Evolutionary conservation across 1,140 invertebrate species (phyloP), one percentile per base, ranked within the genome.

Genomic region (Aphelenchoides avenae): DNA sequence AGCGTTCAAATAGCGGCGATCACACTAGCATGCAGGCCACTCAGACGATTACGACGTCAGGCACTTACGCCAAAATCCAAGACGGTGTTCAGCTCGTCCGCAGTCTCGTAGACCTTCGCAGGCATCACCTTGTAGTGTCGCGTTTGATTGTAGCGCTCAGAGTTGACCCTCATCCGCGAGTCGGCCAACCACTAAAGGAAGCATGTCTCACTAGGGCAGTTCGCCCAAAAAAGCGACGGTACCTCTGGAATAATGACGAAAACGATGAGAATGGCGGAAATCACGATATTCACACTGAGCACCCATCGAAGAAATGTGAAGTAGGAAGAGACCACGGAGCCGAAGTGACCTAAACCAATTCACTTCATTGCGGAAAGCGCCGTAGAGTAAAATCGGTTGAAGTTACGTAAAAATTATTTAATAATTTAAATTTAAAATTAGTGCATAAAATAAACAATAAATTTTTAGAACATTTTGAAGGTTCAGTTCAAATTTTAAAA

Each of bases 241-340:
- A 93, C 89, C 84, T 96, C 91, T 4, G 93, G 93, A 36, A 93
- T 82, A 15, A 90, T 86, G 1, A 96, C 87, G 75, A 97, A 95
- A 13, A 86, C 85, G 13, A 87, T 81, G 6, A 94, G 81, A 15
- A 88, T 84, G 20, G 86, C 81, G 0, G 88, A 85, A 61, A 93
- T 89, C 55, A 91, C 87, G 34, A 91, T 81, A 78, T 95, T 96
- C 31, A 95, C 31, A 22, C 48, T 87, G 79, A 95, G 89, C 5
- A 97, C 82, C 92, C 92, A 97, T 40, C 92, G 83, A 0, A 96
- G 82, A 78, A 97, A 97, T 13, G 86, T 91, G 78, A 97, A 97
- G 79, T 96, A 96, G 0, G 92, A 96, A 0, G 92, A 91, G 7
- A 96, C 92, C 0, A 91, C 92, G 0, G 91, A 94, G 6, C 92